A percentile compares a stretch with the other conserved stretches of the same genome.
Conservation (phyloP, 1,140 invertebrate genomes). For the Hycleus phaleratus region DNA sequence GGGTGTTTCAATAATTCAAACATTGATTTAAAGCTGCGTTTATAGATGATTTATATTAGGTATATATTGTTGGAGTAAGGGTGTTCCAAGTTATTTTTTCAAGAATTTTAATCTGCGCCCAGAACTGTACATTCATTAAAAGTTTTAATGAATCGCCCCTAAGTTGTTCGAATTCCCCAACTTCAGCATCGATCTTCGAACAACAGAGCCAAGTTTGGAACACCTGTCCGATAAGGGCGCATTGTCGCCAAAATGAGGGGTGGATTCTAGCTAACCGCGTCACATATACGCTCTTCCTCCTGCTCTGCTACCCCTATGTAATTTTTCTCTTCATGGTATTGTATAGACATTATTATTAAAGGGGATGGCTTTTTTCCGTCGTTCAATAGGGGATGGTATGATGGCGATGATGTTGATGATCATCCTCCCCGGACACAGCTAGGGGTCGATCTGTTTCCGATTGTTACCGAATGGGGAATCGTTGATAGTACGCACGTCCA, state of each 20-base stretch:
- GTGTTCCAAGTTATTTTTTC: too few species aligned
- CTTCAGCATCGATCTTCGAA: too few species aligned
- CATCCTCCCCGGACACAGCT: conserved; percentile 8
- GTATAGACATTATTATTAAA: too few species aligned
- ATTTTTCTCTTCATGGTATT: too few species aligned
- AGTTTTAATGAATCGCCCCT: too few species aligned
- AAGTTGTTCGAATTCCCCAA: too few species aligned
- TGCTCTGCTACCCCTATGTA: neutral
- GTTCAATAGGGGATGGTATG: conserved; percentile 1
- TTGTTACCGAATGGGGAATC: neutral
- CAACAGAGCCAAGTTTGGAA: neutral
- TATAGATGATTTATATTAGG: too few species aligned
- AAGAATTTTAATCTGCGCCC: too few species aligned
- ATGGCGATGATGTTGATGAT: neutral
- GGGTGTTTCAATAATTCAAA: too few species aligned
- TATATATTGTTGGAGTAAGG: too few species aligned
- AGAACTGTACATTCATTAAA: too few species aligned
- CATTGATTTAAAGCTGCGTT: too few species aligned
- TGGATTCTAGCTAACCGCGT: neutral
- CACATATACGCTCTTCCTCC: neutral
- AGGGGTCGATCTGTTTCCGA: conserved; percentile 9
- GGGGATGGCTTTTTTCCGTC: neutral
- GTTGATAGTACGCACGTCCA: conserved; percentile 11
- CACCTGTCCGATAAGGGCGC: neutral
- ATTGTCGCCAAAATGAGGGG: neutral